Percentiles rank a stretch among this genome's conserved stretches.
phyloP scores from a whole-genome alignment of 35 echinoderm and acorn worm species.

The Chiridota heheva region DNA sequence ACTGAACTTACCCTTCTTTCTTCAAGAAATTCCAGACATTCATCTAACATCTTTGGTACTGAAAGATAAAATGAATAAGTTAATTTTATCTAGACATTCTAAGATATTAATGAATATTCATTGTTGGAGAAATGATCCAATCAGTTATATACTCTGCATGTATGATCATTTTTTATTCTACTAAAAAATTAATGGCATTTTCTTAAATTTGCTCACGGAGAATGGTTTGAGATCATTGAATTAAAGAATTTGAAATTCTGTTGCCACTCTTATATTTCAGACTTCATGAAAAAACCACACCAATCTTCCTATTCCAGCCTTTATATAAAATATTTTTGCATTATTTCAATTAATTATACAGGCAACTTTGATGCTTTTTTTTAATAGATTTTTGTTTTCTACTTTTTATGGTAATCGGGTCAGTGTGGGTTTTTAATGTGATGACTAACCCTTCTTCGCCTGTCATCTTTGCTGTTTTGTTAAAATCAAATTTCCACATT shows the following conservation, averaged over 20 bases:
- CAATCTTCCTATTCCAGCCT: too few relatives aligned
- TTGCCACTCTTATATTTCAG: too few relatives aligned
- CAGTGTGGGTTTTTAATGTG: too few relatives aligned
- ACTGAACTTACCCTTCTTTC: slow-evolving; percentile 73
- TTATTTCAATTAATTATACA: too few relatives aligned
- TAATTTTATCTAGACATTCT: background rate
- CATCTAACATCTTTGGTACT: slow-evolving; percentile 95
- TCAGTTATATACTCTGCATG: background rate
- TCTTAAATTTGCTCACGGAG: background rate
- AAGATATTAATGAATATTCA: background rate
- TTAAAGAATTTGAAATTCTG: background rate
- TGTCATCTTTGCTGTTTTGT: too few relatives aligned
- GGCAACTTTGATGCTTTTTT: too few relatives aligned
- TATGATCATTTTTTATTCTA: background rate
- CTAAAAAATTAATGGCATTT: background rate
- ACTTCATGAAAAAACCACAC: too few relatives aligned
- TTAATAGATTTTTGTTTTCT: too few relatives aligned
- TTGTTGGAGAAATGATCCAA: background rate
- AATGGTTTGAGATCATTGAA: background rate
- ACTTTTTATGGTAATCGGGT: too few relatives aligned
- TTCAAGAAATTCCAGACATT: slow-evolving; percentile 72
- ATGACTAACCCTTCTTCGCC: too few relatives aligned
- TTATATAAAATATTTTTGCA: too few relatives aligned
- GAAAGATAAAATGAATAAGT: slow-evolving; percentile 7
- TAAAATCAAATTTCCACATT: too few relatives aligned